Base-by-base conservation (phyloP, 2,797 vertebrate genomes). In the Harpia harpyja region DNA sequence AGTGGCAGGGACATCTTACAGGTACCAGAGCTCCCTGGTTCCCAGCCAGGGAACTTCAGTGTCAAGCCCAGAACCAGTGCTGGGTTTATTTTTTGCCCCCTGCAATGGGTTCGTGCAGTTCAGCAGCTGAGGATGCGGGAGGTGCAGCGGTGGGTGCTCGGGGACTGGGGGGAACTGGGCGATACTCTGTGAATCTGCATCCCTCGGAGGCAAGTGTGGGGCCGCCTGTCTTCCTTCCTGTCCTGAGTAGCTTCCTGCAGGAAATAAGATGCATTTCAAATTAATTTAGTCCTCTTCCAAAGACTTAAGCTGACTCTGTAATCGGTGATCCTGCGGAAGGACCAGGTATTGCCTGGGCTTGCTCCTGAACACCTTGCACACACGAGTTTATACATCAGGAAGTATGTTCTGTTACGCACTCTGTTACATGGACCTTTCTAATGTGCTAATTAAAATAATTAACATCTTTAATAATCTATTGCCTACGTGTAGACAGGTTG, bases 1-100 rank as follows among this genome's bases (percentile, higher is more conserved):
- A 56, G 27, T 1, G 0, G 17, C 1, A 2, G 51, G 35, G 60
- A 33, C 7, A 2, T 14, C 37, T 30, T 7, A 2, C 6, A 6
- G 56, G 43, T 57, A 46, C 59, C 48, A 19, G 59, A 39, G 69
- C 43, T 48, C 49, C 53, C 23, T 15, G 30, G 14, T 72, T 70
- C 57, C 64, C 32, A 46, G 44, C 3, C 43, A 10, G n/a, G 63
- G n/a, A 75, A 6, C 18, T 4, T 18, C 0, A 1, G 10, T 18
- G 10, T 4, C 63, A 39, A 30, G 10, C 10, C 27, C 11, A 17
- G 39, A 59, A 7, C 35, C 12, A 4, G 2, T 11, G 6, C 21
- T 1, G 3, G 7, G 12, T 35, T 56, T 43, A 3, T 6, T 9
- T 22, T 51, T 48, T 33, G 24, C 32, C 5, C 6, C 30, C 24